Evolutionary conservation across 1,140 invertebrate species (phyloP).

Genomic region (Ceratosolen solmsi): DNA sequence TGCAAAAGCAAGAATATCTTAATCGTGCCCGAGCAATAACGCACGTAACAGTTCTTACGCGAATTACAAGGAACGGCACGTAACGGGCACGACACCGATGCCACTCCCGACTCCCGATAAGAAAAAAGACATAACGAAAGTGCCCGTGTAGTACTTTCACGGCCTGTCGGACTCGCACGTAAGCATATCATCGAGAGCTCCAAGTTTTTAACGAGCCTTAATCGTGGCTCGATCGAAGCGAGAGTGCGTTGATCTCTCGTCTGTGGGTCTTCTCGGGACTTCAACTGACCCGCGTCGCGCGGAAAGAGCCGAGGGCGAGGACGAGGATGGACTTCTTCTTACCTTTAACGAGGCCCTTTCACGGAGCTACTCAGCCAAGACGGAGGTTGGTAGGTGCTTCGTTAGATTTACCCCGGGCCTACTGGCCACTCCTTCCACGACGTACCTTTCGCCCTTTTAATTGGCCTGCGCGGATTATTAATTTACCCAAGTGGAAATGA

Average conservation of each 20-base stretch:
- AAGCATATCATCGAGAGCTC: background rate
- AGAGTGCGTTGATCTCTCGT: conserved; percentile 30
- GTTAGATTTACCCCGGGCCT: too few species aligned
- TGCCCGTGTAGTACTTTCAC: background rate
- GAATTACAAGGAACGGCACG: too few species aligned
- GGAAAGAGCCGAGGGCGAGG: too few species aligned
- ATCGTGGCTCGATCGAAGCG: conserved; percentile 12
- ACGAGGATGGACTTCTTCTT: too few species aligned
- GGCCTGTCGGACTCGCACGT: background rate
- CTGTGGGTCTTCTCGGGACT: background rate
- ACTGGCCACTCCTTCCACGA: background rate
- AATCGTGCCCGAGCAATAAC: too few species aligned
- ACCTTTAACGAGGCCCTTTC: too few species aligned
- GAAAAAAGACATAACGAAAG: background rate
- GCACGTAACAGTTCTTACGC: too few species aligned
- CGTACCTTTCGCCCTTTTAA: conserved; percentile 6
- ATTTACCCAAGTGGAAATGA: conserved; percentile 5
- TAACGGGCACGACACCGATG: too few species aligned
- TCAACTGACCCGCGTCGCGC: too few species aligned
- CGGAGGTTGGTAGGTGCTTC: too few species aligned
- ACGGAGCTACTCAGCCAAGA: background rate
- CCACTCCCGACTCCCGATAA: too few species aligned
- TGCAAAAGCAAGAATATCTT: too few species aligned
- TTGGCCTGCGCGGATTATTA: conserved; percentile 4
- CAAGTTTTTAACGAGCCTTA: conserved; percentile 36